Conservation (phyloP, 2,888 invertebrate genomes). For the Ornithoptera priamus region DNA sequence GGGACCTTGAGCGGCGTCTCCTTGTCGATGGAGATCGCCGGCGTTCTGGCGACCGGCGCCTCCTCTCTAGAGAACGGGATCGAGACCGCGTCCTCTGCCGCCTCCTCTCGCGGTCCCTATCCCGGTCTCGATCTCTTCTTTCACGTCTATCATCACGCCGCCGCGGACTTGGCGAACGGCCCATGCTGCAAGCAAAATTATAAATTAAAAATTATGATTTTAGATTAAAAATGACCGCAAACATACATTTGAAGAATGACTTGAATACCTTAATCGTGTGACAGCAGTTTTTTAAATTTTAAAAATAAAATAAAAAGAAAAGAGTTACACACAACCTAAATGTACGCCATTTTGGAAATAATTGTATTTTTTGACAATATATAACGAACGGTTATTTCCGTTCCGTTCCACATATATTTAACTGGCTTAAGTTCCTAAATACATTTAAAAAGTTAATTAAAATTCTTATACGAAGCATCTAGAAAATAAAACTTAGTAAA, state of each 20-base stretch:
- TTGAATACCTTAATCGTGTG: conserved; percentile 60
- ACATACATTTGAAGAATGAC: background rate
- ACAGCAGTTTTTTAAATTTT: conserved; percentile 52
- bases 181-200: conserved; percentile 54
- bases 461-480: too few species aligned
- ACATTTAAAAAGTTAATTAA: too few species aligned
- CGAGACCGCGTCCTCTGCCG: conserved; percentile 67
- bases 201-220: conserved; percentile 26
- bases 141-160: conserved; percentile 60
- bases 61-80: conserved; percentile 66
- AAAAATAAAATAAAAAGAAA: conserved; percentile 55
- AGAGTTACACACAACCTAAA: conserved; percentile 65
- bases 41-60: conserved; percentile 71
- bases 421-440: background rate
- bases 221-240: background rate
- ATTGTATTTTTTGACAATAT: conserved; percentile 37
- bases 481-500: too few species aligned
- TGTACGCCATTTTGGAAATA: conserved; percentile 70
- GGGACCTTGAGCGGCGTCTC: conserved; percentile 50
- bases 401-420: conserved; percentile 37
- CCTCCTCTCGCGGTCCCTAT: conserved; percentile 66
- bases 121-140: conserved; percentile 56
- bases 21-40: conserved; percentile 48
- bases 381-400: conserved; percentile 36
- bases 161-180: conserved; percentile 74